These are phyloP conservation scores for Astyanax mexicanus DNA, from an alignment of 2,797 vertebrate genomes.

Conservation along the genomic window DNA sequence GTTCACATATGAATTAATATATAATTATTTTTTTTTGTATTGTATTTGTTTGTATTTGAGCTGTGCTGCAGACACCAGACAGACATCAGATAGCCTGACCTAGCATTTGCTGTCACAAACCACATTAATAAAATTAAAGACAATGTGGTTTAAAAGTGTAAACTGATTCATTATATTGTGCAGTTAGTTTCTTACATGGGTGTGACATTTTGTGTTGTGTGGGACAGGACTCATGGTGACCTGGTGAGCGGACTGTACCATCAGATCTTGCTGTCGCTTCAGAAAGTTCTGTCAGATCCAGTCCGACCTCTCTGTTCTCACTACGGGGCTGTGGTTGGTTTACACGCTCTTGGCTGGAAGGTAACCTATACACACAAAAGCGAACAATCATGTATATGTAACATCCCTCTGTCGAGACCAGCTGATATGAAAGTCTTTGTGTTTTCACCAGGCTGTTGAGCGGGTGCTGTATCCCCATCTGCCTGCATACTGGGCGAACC, in stretches of 20 bases:
- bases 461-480: slow-evolving; percentile 91
- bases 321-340: slow-evolving; percentile 92
- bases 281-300: slow-evolving; percentile 92
- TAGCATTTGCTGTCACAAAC: too few relatives aligned
- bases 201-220: neutral
- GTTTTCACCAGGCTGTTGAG: slow-evolving; percentile 85
- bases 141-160: too few relatives aligned
- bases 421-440: slow-evolving; percentile 13
- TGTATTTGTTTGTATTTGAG: too few relatives aligned
- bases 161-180: too few relatives aligned
- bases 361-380: slow-evolving; percentile 63
- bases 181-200: neutral
- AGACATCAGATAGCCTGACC: too few relatives aligned
- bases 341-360: slow-evolving; percentile 94
- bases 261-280: slow-evolving; percentile 91
- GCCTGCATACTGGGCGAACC: slow-evolving; percentile 91
- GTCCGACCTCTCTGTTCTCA: slow-evolving; percentile 94
- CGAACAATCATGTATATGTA: neutral
- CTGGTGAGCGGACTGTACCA: slow-evolving; percentile 91
- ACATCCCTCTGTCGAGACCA: neutral
- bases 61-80: too few relatives aligned
- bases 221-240: slow-evolving; percentile 87
- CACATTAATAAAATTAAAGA: too few relatives aligned
- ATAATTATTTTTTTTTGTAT: too few relatives aligned
- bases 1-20: neutral